Base-by-base conservation (phyloP, 2,888 invertebrate genomes). In the Beris chalybata region DNA sequence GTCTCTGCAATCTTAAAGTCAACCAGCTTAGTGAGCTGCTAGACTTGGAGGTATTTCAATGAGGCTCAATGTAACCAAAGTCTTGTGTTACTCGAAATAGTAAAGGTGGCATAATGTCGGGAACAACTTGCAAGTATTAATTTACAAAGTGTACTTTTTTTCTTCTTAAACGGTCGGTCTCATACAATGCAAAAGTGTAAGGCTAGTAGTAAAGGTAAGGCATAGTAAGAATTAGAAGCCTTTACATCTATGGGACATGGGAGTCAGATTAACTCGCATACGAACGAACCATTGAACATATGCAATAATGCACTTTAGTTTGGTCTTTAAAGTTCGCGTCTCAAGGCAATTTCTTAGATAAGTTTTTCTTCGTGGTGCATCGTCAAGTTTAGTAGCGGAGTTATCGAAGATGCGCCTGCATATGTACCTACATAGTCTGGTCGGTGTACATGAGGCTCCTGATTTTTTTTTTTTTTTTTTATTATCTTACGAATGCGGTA, bases 321-420 rank as follows among this genome's bases (percentile, higher is more conserved):
- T 50, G 50, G 52, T 56, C 63, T 67, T 67, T 67, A 67, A 67
- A 67, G 67, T 67, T 67, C 67, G 67, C 67, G 67, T 56, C 50
- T 38, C 67, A 56, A 66, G 57, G 63, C 63, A 67, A 56, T 63
- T 44, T 63, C 57, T 67, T 67, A 50, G 56, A 54, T 67, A 63
- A 67, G 56, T 63, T 54, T n/a, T 56, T 38, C 13, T 15, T 13
- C 38, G n/a, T 38, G 43, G 56, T 56, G 13, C 30, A 54, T n/a
- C 54, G 5, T 48, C 13, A 48, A 31, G 54, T 30, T 12, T 54
- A 32, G 31, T 30, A 31, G 54, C 31, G 31, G 9, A 31, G 2
- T 54, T 29, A 29, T 44, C 15, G 57, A 57, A 57, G 57, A 57
- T 57, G 44, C 57, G 32, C 57, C 22, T 38, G 22, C 22, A 30